Evolutionary conservation across 2,113 vertebrate species (phyloP).

Genomic region (Zapornia atra): DNA sequence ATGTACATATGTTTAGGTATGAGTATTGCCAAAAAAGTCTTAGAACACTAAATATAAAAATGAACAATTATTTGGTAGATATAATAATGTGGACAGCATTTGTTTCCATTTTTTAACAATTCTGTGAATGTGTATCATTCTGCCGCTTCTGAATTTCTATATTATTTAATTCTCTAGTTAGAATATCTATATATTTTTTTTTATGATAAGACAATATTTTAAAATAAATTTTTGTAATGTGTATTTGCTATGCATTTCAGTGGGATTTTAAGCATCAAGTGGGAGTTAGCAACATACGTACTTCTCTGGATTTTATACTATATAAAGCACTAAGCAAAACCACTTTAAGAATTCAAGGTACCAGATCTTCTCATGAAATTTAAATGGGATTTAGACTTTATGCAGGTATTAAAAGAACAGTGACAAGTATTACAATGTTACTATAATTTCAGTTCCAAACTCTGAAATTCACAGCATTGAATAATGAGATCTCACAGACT

Average conservation of each 20-base stretch:
- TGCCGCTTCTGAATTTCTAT: background rate
- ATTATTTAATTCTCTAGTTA: background rate
- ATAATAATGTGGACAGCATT: background rate
- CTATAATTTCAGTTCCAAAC: background rate
- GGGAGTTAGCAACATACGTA: background rate
- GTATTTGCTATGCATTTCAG: background rate
- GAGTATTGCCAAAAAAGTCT: background rate
- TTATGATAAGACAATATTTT: background rate
- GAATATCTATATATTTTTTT: background rate
- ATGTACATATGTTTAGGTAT: background rate
- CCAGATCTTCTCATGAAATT: background rate
- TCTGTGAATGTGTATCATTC: accelerated
- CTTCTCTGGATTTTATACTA: background rate
- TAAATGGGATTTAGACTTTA: background rate
- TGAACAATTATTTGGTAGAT: background rate
- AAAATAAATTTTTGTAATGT: background rate
- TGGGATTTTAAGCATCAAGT: background rate
- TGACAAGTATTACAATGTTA: background rate
- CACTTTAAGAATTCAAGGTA: background rate
- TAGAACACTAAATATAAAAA: background rate
- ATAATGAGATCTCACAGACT: background rate
- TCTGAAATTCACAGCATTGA: background rate
- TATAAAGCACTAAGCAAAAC: background rate
- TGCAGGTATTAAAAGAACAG: background rate
- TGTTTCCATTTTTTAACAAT: background rate